Evolutionary conservation across 37 sponge, comb jelly and placozoan genomes (phyloP), one percentile per base, ranked within the genome.

Genomic region (Diacarnus erythraeanus): DNA sequence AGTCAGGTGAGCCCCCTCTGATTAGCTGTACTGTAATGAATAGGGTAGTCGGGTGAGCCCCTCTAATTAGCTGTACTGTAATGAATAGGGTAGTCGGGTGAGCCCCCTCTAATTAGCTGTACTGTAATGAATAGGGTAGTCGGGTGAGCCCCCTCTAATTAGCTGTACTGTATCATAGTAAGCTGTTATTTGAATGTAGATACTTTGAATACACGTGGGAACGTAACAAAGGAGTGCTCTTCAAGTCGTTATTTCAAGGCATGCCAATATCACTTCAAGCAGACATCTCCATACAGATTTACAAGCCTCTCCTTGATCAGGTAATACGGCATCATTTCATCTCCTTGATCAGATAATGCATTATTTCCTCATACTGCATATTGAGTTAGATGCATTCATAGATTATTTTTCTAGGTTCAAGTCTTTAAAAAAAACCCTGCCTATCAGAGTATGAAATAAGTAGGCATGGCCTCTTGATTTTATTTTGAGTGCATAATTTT

Each of bases 301-400:
- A 92, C 79, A 92, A 92, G 79, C 77, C 71, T 15, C 72, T 88
- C 42, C 84, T 92, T 70, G 93, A 92, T 42, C 80, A 92, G 79
- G 93, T 76, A 74, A 2, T 9, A 23, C 4, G 26, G 8, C 20
- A 9, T 63, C n/a, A n/a, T n/a, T n/a, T n/a, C n/a, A n/a, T n/a
- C n/a, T n/a, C n/a, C n/a, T n/a, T n/a, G n/a, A n/a, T n/a, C n/a
- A n/a, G n/a, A n/a, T n/a, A n/a, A n/a, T n/a, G n/a, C n/a, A n/a
- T n/a, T n/a, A n/a, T n/a, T n/a, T n/a, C n/a, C n/a, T n/a, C n/a
- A n/a, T n/a, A n/a, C n/a, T n/a, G n/a, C n/a, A n/a, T n/a, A n/a
- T n/a, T n/a, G n/a, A n/a, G n/a, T n/a, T n/a, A n/a, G n/a, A n/a
- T n/a, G n/a, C n/a, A n/a, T n/a, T n/a, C n/a, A n/a, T n/a, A n/a